Base-by-base conservation (phyloP, 2,797 vertebrate genomes). In the Cacajao melanocephalus region DNA sequence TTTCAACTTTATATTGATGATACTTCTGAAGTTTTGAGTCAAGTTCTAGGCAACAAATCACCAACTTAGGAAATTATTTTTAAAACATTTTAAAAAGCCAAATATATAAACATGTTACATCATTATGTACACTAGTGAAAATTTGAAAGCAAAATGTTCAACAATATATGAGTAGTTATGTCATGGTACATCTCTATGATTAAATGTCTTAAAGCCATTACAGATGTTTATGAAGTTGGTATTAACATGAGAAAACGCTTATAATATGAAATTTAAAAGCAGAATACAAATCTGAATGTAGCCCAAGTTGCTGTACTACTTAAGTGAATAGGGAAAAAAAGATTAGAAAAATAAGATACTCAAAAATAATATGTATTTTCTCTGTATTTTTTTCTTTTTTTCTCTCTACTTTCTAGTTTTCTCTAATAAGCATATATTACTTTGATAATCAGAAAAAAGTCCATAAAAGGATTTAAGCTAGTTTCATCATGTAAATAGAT, bases 191-290 rank as follows among this genome's bases (percentile, higher is more conserved):
- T 72, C 36, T 90, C 19, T 82, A 70, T 79, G 39, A 76, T 83
- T 91, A 89, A 88, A 64, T 76, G n/a, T 75, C 80, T 95, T 88
- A 52, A 94, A 67, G 88, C 8, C 58, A 95, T 91, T 91, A 88
- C 13, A 88, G 64, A 89, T 90, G 55, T 83, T 96, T 93, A 58
- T 48, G 20, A 86, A 82, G 14, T 86, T 76, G 15, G 44, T 93
- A 75, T 75, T 85, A 79, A 75, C 75, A 50, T 80, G 28, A 86
- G 70, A 7, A 97, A 41, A 92, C 90, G 22, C 64, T 93, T 94
- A 93, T 75, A 50, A 94, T 44, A 55, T 52, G 24, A 86, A 91
- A 97, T 84, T 72, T 86, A 80, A 81, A 93, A 91, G 19, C 39
- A 82, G 36, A n/a, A 39, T 81, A 24, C 30, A 57, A 90, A 82